Percentiles rank a stretch among this genome's conserved stretches.
These are phyloP conservation scores for Rhinichthys klamathensis DNA, from an alignment of 2,113 vertebrate species.

Conservation along the genomic window DNA sequence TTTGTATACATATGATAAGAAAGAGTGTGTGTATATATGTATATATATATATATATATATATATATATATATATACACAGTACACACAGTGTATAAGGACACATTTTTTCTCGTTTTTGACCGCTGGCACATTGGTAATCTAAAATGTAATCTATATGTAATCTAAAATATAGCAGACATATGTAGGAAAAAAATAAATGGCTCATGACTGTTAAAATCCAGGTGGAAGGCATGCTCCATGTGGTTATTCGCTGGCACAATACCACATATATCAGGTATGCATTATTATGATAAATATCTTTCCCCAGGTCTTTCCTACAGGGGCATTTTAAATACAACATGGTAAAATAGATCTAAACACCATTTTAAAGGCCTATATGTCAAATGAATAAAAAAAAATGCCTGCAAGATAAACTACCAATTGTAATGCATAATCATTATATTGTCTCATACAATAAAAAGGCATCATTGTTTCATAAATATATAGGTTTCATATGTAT, in stretches of 20 bases:
- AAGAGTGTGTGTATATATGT: too few species aligned
- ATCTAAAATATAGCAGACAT: not conserved
- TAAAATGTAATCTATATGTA: too few species aligned
- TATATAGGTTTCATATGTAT: too few species aligned
- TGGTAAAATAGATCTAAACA: not conserved
- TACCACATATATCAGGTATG: not conserved
- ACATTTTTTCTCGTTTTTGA: too few species aligned
- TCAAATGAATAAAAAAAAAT: not conserved
- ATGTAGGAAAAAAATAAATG: not conserved
- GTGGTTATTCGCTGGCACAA: not conserved
- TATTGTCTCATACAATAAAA: too few species aligned
- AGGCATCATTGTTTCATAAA: too few species aligned
- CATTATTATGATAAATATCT: slow-evolving; percentile 6
- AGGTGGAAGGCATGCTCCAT: not conserved
- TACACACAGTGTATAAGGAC: too few species aligned
- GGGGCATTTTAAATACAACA: not conserved
- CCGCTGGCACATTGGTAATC: too few species aligned
- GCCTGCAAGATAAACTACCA: not conserved
- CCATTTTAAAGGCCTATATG: not conserved
- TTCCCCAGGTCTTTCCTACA: not conserved
- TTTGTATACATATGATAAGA: too few species aligned
- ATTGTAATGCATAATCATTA: too few species aligned
- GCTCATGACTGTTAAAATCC: not conserved
- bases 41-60: too few species aligned
- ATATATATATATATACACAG: too few species aligned